Evolutionary conservation across 2,888 invertebrate species (phyloP).

Genomic region (Pachliopta kotzebuea): DNA sequence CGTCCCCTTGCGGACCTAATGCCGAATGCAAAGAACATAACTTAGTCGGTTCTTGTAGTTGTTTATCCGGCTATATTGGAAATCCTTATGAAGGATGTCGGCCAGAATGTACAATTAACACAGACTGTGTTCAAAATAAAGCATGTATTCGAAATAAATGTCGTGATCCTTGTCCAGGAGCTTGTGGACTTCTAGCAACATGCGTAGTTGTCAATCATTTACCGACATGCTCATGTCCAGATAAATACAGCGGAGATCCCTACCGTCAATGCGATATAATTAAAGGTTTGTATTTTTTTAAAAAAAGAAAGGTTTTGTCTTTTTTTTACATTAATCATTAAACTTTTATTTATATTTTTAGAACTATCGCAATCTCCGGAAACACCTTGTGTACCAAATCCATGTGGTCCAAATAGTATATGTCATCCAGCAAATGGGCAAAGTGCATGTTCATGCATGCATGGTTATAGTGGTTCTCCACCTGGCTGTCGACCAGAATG

Average conservation of each 20-base stretch:
- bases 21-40: slow-evolving; percentile 82
- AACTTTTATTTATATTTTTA: slow-evolving; percentile 40
- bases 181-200: slow-evolving; percentile 85
- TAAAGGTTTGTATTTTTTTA: slow-evolving; percentile 47
- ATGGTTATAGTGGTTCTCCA: slow-evolving; percentile 86
- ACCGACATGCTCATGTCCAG: slow-evolving; percentile 84
- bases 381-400: slow-evolving; percentile 85
- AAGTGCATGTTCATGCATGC: slow-evolving; percentile 88
- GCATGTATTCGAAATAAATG: slow-evolving; percentile 88
- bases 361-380: slow-evolving; percentile 56
- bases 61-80: slow-evolving; percentile 86
- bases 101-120: slow-evolving; percentile 86
- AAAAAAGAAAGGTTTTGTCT: background rate
- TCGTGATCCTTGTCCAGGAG: slow-evolving; percentile 88
- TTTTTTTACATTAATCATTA: background rate
- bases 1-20: slow-evolving; percentile 83
- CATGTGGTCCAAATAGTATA: slow-evolving; percentile 88
- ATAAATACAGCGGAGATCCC: slow-evolving; percentile 87
- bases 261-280: slow-evolving; percentile 80
- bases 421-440: slow-evolving; percentile 86
- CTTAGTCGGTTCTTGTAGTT: slow-evolving; percentile 84
- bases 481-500: slow-evolving; percentile 90
- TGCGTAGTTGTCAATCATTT: slow-evolving; percentile 87
- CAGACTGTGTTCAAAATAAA: slow-evolving; percentile 85
- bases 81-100: slow-evolving; percentile 90